These are phyloP conservation scores for Anastrepha ludens DNA, from an alignment of 1,140 invertebrate genomes.

Conservation along the genomic window DNA sequence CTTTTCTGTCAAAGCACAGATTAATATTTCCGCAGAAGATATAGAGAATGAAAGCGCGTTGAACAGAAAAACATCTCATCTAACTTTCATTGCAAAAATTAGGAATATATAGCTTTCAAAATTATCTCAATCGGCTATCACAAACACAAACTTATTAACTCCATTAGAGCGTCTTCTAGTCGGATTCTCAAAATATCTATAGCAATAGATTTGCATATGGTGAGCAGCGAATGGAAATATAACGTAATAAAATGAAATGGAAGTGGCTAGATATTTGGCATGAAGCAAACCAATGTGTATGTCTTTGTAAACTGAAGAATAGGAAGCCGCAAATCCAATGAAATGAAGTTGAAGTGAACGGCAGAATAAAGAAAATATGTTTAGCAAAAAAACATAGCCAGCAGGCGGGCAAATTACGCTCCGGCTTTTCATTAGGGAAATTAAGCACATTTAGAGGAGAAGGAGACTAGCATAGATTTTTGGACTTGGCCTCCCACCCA, in stretches of 20 bases:
- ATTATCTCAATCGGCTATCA: too few species aligned
- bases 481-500: neutral
- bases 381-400: neutral
- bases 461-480: too few species aligned
- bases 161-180: too few species aligned
- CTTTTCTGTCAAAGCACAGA: too few species aligned
- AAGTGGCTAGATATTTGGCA: neutral
- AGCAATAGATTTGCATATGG: neutral
- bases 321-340: neutral
- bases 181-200: too few species aligned
- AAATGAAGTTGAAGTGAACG: neutral
- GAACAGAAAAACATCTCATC: too few species aligned
- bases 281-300: neutral
- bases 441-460: neutral
- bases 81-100: too few species aligned
- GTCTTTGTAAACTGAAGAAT: neutral
- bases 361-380: neutral
- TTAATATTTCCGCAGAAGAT: too few species aligned
- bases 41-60: too few species aligned
- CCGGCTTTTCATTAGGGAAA: conserved; percentile 38
- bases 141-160: too few species aligned
- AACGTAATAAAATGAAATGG: neutral
- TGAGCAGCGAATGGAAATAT: neutral
- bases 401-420: neutral
- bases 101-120: too few species aligned